Base-by-base conservation (phyloP, 2,888 invertebrate genomes). In the Kuschelorhynchus macadamiae region DNA sequence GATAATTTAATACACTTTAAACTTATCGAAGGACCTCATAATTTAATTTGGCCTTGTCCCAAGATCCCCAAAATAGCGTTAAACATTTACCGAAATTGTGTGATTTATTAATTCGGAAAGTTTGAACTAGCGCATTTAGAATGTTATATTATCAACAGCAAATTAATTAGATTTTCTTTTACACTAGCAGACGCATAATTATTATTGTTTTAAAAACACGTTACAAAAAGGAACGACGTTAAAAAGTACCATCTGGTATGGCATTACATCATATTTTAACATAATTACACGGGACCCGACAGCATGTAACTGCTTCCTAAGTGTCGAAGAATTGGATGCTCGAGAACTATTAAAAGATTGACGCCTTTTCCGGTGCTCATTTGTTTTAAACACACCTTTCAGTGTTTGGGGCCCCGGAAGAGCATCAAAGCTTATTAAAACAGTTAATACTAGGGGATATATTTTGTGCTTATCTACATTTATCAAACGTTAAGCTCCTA, bases 281-380 rank as follows among this genome's bases (percentile, higher is more conserved):
- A 64, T 69, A 69, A 69, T 69, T 64, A 69, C 64, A 64, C 20
- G 68, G 52, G 62, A 30, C 39, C 64, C 64, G 39, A 64, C 64
- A 64, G 64, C 69, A 60, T 69, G 60, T 64, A 69, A 69, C 69
- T 69, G 69, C 64, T 69, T 60, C 69, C 64, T 65, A 59, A 69
- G 59, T 46, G 69, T 69, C 64, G 64, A 64, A 59, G 64, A 64
- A 64, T 60, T 64, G 65, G 65, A 69, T 55, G 65, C 65, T 59
- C 64, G 53, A 59, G 52, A 59, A 64, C 69, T 69, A 69, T 69
- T 68, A 68, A 60, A 63, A 44, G 64, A 61, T 69, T 57, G 52
- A 65, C 69, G 69, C 65, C 69, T 39, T 50, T 69, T 69, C 64
- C 69, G 64, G 69, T 64, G 41, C 49, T 49, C 59, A 36, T 59